A percentile compares a stretch with the other conserved stretches of the same genome.
Evolutionary conservation across 2,888 invertebrate species (phyloP).

Genomic region (Apotomis betuletana): DNA sequence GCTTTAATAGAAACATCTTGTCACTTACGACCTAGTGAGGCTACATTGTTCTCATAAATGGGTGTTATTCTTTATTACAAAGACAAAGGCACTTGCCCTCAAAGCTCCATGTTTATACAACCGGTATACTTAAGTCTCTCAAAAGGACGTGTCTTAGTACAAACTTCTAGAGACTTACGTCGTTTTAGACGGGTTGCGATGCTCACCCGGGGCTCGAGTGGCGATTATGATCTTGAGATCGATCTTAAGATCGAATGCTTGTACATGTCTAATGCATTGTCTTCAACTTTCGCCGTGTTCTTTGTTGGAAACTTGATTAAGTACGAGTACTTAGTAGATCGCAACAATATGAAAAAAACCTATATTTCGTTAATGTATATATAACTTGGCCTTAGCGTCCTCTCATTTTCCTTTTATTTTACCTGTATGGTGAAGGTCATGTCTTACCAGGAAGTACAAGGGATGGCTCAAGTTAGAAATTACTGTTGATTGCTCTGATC

Average conservation of each 20-base stretch:
- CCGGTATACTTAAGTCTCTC: constrained; percentile 45
- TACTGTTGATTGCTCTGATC: no score
- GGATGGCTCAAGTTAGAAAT: no score
- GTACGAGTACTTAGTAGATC: neutral
- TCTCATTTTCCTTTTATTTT: no score
- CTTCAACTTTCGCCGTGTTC: constrained; percentile 17
- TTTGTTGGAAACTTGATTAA: neutral
- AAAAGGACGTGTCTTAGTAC: constrained; percentile 6
- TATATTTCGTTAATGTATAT: no score
- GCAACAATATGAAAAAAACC: no score
- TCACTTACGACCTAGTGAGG: neutral
- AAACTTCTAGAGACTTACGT: neutral
- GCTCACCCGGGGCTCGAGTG: constrained; percentile 21
- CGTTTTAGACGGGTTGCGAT: neutral
- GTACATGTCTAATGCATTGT: constrained; percentile 27
- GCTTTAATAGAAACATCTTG: neutral
- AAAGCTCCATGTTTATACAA: constrained; percentile 79
- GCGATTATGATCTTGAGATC: constrained; percentile 31
- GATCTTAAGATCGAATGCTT: constrained; percentile 22
- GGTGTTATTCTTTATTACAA: constrained; percentile 81
- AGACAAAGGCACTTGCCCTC: constrained; percentile 79
- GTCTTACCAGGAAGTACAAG: no score
- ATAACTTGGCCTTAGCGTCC: no score
- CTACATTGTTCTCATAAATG: constrained; percentile 75
- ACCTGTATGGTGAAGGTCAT: no score